These are phyloP conservation scores for Yponomeuta evonymella DNA, from an alignment of 2,888 invertebrate genomes.

Conservation along the genomic window DNA sequence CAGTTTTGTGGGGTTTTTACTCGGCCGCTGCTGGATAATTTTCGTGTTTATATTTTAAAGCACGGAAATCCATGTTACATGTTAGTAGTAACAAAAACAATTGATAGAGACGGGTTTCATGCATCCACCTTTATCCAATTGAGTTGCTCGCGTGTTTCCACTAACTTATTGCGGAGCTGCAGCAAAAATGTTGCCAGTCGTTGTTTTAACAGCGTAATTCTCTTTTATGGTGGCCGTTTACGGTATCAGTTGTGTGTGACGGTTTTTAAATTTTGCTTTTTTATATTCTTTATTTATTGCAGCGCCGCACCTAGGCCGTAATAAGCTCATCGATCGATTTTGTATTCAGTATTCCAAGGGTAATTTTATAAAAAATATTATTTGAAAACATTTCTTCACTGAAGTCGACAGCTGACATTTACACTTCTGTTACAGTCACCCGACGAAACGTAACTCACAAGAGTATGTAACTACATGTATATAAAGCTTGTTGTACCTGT, in stretches of 20 bases:
- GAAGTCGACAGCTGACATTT: too few species aligned
- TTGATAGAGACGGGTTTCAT: background rate
- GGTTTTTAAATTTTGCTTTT: conserved; percentile 26
- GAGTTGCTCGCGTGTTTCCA: conserved; percentile 14
- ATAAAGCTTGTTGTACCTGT: too few species aligned
- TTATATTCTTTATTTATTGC: conserved; percentile 9
- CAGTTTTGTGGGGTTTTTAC: background rate
- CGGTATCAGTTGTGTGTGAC: conserved; percentile 40
- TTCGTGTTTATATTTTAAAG: too few species aligned
- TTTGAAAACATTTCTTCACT: too few species aligned
- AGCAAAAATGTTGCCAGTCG: conserved; percentile 40
- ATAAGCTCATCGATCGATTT: background rate
- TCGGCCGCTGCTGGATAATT: too few species aligned
- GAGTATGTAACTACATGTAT: too few species aligned
- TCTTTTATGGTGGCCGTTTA: conserved; percentile 47
- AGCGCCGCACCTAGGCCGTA: background rate
- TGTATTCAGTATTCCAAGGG: background rate
- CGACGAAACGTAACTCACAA: too few species aligned
- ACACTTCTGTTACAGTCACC: too few species aligned
- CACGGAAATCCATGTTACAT: too few species aligned
- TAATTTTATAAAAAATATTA: background rate
- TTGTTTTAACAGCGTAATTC: conserved; percentile 50
- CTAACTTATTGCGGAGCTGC: conserved; percentile 10
- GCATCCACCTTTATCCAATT: background rate
- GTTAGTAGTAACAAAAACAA: background rate